Evolutionary conservation across 1,140 invertebrate genomes (phyloP).

Genomic region (Thaumatotibia leucotreta): DNA sequence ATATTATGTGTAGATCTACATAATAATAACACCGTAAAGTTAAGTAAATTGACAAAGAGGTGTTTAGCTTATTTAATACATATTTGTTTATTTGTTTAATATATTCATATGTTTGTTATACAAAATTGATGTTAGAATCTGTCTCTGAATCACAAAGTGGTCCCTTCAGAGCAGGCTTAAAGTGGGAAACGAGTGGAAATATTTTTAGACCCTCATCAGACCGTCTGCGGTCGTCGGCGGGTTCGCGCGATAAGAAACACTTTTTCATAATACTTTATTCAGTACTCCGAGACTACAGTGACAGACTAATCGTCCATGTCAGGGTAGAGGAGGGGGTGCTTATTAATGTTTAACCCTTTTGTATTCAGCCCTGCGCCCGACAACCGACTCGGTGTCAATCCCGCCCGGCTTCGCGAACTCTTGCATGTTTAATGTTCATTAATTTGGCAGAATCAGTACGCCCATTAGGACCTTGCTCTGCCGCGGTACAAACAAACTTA

Average conservation of each 20-base stretch:
- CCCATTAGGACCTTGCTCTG: constrained; percentile 37
- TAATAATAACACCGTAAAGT: too few species aligned
- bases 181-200: constrained; percentile 22
- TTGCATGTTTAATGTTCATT: constrained; percentile 71
- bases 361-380: constrained; percentile 51
- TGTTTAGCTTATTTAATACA: too few species aligned
- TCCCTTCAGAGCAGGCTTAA: constrained; percentile 16
- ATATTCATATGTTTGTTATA: too few species aligned
- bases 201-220: constrained; percentile 61
- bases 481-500: constrained; percentile 10
- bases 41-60: too few species aligned
- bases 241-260: constrained; percentile 62
- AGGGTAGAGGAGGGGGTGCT: constrained; percentile 55
- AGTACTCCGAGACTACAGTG: constrained; percentile 65
- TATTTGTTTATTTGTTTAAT: too few species aligned
- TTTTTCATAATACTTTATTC: constrained; percentile 76
- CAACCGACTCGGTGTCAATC: constrained; percentile 61
- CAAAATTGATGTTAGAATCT: background rate
- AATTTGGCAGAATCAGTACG: constrained; percentile 56
- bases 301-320: constrained; percentile 69
- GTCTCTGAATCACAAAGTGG: background rate
- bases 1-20: too few species aligned
- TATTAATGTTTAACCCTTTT: constrained; percentile 73
- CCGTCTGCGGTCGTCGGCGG: constrained; percentile 28
- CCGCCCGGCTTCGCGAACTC: constrained; percentile 41